Percentiles rank a stretch among this genome's conserved stretches.
Evolutionary conservation across 2,888 invertebrate genomes (phyloP).

Genomic region (Euplexia lucipara): DNA sequence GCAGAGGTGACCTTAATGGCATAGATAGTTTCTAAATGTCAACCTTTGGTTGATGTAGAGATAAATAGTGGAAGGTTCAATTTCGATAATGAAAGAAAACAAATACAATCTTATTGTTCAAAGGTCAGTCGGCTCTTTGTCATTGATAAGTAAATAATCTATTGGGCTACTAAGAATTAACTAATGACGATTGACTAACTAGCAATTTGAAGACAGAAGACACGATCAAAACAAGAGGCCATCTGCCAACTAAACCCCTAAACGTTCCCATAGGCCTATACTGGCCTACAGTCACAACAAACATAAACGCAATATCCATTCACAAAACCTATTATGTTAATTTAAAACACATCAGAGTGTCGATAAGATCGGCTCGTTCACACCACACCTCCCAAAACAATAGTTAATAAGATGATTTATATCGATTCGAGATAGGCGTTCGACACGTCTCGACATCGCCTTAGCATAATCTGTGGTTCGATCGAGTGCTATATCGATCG

Average conservation of each 20-base stretch:
- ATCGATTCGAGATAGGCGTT: conserved; percentile 88
- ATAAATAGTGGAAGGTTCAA: too few relatives aligned
- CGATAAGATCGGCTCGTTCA: conserved; percentile 89
- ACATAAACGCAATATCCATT: conserved; percentile 88
- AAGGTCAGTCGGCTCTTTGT: too few relatives aligned
- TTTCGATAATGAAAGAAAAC: too few relatives aligned
- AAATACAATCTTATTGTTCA: too few relatives aligned
- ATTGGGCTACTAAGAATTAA: too few relatives aligned
- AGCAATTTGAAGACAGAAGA: not conserved
- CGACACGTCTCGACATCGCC: conserved; percentile 89
- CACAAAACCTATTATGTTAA: conserved; percentile 91
- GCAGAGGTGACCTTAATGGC: too few relatives aligned
- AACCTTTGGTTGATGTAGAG: too few relatives aligned
- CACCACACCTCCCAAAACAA: conserved; percentile 91
- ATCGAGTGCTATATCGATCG: conserved; percentile 87
- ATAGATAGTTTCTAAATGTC: too few relatives aligned
- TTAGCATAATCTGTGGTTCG: conserved; percentile 89
- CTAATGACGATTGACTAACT: not conserved
- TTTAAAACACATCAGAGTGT: conserved; percentile 89
- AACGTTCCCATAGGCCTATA: conserved; percentile 72
- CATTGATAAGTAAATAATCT: too few relatives aligned
- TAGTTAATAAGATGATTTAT: conserved; percentile 91
- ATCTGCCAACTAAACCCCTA: conserved; percentile 46
- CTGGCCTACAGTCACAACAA: conserved; percentile 74
- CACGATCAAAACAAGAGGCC: conserved; percentile 20